phyloP scores from a whole-genome alignment of 53 echinoderm and acorn worm genomes.

The Mesocentrotus franciscanus region DNA sequence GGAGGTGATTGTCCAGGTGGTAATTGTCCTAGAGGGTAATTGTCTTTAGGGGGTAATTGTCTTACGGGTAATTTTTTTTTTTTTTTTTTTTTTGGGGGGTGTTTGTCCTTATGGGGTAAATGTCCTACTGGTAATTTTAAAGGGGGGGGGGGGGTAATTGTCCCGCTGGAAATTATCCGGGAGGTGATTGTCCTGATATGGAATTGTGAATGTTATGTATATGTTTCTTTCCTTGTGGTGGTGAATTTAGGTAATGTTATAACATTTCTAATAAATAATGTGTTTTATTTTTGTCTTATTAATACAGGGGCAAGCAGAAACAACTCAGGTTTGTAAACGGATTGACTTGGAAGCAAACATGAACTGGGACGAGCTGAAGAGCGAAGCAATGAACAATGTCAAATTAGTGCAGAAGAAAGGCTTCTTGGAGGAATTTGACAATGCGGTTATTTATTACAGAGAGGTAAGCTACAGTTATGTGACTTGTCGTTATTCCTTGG shows the following conservation, averaged over 20 bases:
- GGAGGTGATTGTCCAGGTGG: too few species aligned
- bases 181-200: neutral
- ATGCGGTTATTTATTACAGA: conserved; percentile 29
- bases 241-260: neutral
- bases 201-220: neutral
- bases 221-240: neutral
- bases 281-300: neutral
- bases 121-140: too few species aligned
- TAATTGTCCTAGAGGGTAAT: too few species aligned
- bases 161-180: too few species aligned
- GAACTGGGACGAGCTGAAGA: conserved; percentile 56
- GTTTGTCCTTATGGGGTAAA: too few species aligned
- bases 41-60: too few species aligned
- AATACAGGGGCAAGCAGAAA: conserved; percentile 37
- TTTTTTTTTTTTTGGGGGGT: too few species aligned
- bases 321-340: conserved; percentile 26
- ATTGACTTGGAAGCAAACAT: conserved; percentile 48
- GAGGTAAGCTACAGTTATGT: neutral
- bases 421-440: conserved; percentile 47
- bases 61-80: too few species aligned
- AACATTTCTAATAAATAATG: neutral
- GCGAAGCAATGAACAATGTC: conserved; percentile 22
- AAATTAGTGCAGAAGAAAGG: conserved; percentile 38
- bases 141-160: too few species aligned
- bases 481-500: neutral